Base-by-base conservation (phyloP, 37 sponge, comb jelly and placozoan species). In the Beroe ovata region DNA sequence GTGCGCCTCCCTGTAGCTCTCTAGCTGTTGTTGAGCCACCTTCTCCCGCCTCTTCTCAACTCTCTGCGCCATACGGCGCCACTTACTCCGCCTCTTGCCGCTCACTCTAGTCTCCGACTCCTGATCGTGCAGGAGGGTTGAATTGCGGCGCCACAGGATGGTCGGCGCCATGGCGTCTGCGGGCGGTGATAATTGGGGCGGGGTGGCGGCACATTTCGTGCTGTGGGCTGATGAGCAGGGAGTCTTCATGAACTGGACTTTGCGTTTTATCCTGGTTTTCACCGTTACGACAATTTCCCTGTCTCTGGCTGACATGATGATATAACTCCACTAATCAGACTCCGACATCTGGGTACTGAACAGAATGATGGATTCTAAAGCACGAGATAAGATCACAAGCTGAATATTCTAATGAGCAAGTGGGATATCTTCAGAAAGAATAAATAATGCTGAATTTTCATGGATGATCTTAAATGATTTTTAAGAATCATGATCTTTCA, bases 41-140 rank as follows among this genome's bases (percentile, higher is more conserved):
- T 40, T 77, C 28, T 42, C 22, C 33, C 84, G 26, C 84, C 84
- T 37, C 54, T 42, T 77, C 84, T 77, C 84, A 41, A 77, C 41
- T 54, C 54, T 22, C 35, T 20, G 26, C 19, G 36, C 41, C 11
- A 77, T 77, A 23, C 14, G 16, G 6, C 20, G 39, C 84, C 84
- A 77, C 38, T 4, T 42, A 25, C 41, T 38, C 0, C 4, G 26
- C 23, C 38, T 14, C 84, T 77, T 77, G 22, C 29, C 29, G 23
- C 63, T 62, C 8, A 3, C 19, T 23, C 19, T 14, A 16, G 54
- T 47, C 54, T 47, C 54, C 38, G 39, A 21, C 47, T 77, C 84
- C 84, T 42, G 84, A 3, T 36, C 54, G 22, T 14, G 14, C 23
- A 77, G 19, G 19, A 77, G 16, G 6, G 84, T 54, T 0, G 84